Conservation (phyloP, 1,140 invertebrate species). For the Plodia interpunctella region DNA sequence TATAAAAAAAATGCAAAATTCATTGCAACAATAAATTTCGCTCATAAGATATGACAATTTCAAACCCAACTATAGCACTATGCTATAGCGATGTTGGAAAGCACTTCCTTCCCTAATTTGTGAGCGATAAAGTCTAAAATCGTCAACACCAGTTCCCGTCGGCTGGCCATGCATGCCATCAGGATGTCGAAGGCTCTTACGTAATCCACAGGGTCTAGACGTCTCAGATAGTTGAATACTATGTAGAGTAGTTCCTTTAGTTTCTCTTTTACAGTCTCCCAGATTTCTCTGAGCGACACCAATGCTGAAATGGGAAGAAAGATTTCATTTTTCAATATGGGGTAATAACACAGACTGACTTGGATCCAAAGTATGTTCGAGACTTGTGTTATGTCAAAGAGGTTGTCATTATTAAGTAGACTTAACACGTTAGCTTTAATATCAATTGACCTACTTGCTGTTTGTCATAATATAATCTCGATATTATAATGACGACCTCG, state of each 20-base stretch:
- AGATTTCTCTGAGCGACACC: slow-evolving; percentile 46
- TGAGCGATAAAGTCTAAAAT: slow-evolving; percentile 48
- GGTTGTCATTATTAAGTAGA: no score
- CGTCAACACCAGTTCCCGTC: slow-evolving; percentile 39
- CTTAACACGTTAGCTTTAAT: no score
- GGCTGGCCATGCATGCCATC: slow-evolving; percentile 35
- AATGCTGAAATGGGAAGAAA: slow-evolving; percentile 32
- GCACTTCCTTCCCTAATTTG: slow-evolving; percentile 41
- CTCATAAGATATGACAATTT: not conserved
- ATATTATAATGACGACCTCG: no score
- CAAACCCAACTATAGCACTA: slow-evolving; percentile 10
- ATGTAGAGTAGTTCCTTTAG: slow-evolving; percentile 48
- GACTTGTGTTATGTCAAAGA: no score
- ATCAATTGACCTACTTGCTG: no score
- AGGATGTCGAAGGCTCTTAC: slow-evolving; percentile 36
- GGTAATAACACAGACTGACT: no score
- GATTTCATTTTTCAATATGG: slow-evolving; percentile 1
- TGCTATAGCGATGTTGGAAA: slow-evolving; percentile 40
- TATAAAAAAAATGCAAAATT: no score
- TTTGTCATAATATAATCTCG: no score
- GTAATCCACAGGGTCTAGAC: slow-evolving; percentile 42
- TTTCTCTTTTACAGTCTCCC: slow-evolving; percentile 40
- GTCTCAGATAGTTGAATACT: slow-evolving; percentile 47
- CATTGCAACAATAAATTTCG: no score
- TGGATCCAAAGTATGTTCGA: no score